Conservation (phyloP, 1,140 invertebrate species). For the Aphelinus atriplicis region DNA sequence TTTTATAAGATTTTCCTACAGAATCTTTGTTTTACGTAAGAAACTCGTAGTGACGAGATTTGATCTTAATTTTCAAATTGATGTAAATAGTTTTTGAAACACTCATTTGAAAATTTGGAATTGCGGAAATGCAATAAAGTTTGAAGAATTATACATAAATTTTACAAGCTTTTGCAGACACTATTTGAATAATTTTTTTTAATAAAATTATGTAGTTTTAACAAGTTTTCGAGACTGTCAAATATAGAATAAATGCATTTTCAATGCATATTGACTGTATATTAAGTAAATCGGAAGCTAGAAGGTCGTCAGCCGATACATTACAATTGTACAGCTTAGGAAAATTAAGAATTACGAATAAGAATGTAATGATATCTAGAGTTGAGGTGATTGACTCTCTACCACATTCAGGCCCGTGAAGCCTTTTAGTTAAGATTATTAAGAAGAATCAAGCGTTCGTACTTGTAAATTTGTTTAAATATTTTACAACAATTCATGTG, state of each 20-base stretch:
- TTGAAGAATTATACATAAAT: too few relatives aligned
- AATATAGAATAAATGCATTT: constrained; percentile 40
- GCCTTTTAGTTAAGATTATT: constrained; percentile 16
- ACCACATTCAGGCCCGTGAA: neutral
- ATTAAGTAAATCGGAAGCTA: constrained; percentile 27
- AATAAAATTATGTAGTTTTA: neutral
- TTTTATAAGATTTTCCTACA: too few relatives aligned
- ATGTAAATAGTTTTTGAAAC: too few relatives aligned
- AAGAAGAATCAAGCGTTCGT: constrained; percentile 25
- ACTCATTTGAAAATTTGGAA: too few relatives aligned
- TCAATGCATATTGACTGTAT: constrained; percentile 44
- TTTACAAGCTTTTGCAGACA: neutral
- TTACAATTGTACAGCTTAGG: constrained; percentile 3
- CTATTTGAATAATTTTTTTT: constrained; percentile 8
- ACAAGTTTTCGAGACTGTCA: neutral
- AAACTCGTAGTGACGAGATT: too few relatives aligned
- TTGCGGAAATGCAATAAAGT: too few relatives aligned
- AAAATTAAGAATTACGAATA: constrained; percentile 5
- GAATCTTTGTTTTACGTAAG: too few relatives aligned
- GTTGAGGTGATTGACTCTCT: constrained; percentile 13
- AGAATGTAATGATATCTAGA: constrained; percentile 13
- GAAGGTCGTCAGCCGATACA: neutral
- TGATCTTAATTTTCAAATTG: too few relatives aligned
- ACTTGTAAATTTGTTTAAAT: constrained; percentile 41
- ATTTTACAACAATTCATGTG: constrained; percentile 52